phyloP scores from a whole-genome alignment of 2,888 invertebrate genomes.

The Rambutsinella grinnellia region DNA sequence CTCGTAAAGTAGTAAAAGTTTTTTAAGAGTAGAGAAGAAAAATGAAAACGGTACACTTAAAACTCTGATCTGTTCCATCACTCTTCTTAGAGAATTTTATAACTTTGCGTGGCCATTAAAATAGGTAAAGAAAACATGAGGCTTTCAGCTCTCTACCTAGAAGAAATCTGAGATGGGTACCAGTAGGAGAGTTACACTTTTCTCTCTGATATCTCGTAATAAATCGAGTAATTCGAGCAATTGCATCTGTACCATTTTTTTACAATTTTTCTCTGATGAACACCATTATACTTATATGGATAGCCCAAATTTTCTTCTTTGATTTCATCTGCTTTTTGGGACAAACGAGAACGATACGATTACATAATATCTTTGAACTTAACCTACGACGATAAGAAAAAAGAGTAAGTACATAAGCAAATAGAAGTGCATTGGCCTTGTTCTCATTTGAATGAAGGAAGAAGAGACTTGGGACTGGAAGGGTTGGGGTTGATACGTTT shows the following conservation, averaged over 20 bases:
- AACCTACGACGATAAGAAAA: too few relatives aligned
- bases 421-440: neutral
- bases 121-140: neutral
- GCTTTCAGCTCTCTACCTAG: neutral
- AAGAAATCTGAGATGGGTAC: neutral
- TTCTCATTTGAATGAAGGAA: neutral
- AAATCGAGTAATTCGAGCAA: constrained; percentile 44
- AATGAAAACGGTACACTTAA: neutral
- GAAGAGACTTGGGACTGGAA: too few relatives aligned
- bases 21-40: neutral
- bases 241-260: constrained; percentile 18
- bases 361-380: too few relatives aligned
- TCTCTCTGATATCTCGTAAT: neutral
- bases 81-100: constrained; percentile 1
- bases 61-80: neutral
- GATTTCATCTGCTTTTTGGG: too few relatives aligned
- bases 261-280: neutral
- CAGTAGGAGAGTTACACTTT: neutral
- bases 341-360: too few relatives aligned
- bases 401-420: too few relatives aligned
- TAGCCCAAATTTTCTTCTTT: neutral
- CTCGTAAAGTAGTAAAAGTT: constrained; percentile 7
- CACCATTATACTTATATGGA: neutral
- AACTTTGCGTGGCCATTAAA: neutral
- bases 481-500: too few relatives aligned